Evolutionary conservation across 2,113 vertebrate genomes (phyloP), one percentile per base, ranked within the genome.

Genomic region (Istiophorus platypterus): DNA sequence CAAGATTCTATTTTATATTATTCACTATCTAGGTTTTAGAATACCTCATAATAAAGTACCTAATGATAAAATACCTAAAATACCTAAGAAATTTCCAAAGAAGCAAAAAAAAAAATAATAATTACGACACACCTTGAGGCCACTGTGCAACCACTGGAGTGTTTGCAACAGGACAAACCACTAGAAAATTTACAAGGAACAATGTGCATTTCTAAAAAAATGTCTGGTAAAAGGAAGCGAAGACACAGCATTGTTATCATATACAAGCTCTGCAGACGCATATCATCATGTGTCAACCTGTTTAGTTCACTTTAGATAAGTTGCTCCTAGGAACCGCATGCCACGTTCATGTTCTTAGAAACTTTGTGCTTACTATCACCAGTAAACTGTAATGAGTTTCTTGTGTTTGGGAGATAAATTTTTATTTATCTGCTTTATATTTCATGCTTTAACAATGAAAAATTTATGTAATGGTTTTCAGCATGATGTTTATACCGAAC

Each of bases 271-370:
- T n/a, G 22, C 37, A 26, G 20, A 66, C 61, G 14, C 66, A 2
- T 67, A 80, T 65, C n/a, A 61, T n/a, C 20, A 14, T 62, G 72
- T 56, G 65, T 27, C 70, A 66, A 1, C 24, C 2, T 61, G 66
- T 39, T 77, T 31, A 34, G 15, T 15, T n/a, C 29, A 17, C 7
- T 47, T 37, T 20, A 80, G 83, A 89, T 88, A 87, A 87, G 78
- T 2, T 3, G 2, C 87, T 87, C 61, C 13, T 13, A 71, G 78
- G 81, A 88, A 26, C 34, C 54, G 57, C 13, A 61, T 26, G 1
- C n/a, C 12, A 57, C 5, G 2, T 9, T 47, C 24, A 20, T 8
- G 0, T 85, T 86, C 85, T 76, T 29, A 68, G 88, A 90, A 88
- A 65, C 13, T 7, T n/a, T 37, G 11, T 2, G 27, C 26, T 57